phyloP scores from a whole-genome alignment of 2,113 vertebrate species.

The Lucifuga dentata region DNA sequence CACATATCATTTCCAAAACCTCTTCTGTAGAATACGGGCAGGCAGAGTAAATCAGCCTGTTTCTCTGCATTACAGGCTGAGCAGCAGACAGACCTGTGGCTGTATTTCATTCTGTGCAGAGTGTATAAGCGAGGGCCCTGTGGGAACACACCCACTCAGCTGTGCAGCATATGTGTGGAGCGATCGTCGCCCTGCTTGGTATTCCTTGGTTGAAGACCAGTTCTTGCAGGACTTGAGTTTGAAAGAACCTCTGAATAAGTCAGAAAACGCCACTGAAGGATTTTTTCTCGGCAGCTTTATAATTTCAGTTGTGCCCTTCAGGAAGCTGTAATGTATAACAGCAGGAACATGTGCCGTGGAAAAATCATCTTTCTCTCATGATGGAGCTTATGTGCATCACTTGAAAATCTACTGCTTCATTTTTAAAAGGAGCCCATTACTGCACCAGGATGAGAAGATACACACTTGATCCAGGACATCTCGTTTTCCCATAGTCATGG shows the following conservation, averaged over 20 bases:
- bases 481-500: conserved; percentile 2
- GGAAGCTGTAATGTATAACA: neutral
- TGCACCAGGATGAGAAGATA: neutral
- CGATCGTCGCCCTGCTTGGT: conserved; percentile 23
- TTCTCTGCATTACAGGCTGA: conserved; percentile 43
- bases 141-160: conserved; percentile 59
- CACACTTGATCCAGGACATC: neutral
- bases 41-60: conserved; percentile 43
- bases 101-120: conserved; percentile 44
- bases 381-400: no score
- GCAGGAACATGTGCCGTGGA: no score
- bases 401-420: no score
- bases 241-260: conserved; percentile 17
- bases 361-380: neutral
- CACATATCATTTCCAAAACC: conserved; percentile 32
- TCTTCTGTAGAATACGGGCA: conserved; percentile 26
- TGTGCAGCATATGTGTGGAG: conserved; percentile 51
- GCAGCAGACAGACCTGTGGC: conserved; percentile 58
- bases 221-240: conserved; percentile 11
- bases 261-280: neutral
- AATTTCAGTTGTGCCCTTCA: neutral
- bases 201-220: conserved; percentile 37
- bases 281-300: no score
- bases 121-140: conserved; percentile 49
- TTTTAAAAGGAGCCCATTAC: no score